Base-by-base conservation (phyloP, 1,140 invertebrate species). In the Brachionus rubens region DNA sequence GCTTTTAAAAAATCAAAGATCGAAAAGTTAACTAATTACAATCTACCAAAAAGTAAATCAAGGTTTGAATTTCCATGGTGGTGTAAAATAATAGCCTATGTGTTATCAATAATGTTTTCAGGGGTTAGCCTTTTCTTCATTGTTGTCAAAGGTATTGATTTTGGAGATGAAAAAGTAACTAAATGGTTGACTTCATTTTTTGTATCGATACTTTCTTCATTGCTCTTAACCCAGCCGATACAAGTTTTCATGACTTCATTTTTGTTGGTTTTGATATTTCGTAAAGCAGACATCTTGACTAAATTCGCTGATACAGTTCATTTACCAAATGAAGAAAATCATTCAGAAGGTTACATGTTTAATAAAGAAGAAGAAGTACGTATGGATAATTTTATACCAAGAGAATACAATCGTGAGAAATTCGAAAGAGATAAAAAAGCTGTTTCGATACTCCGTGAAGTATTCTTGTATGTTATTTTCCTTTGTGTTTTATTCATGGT, bases 101-200 rank as follows among this genome's bases (percentile, higher is more conserved):
- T 85, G 6, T 47, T 88, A 7, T 81, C 86, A 10, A 79, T 85
- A 68, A n/a, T 83, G 4, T 80, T 82, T 0, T 86, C 86, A 21
- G 65, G 81, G 14, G 81, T 83, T 0, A 84, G 85, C 0, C 80
- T 85, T 0, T 84, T 86, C 76, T 87, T 88, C 80, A 83, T 88
- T 10, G 87, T 85, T 79, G 85, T 86, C 30, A 87, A 87, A 78
- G 87, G 86, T 24, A 85, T 88, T 56, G 81, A 80, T 76, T 88
- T 88, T 80, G 85, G 86, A 36, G 86, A 88, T 75, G 82, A 85
- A 16, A 88, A 87, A 76, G 86, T 85, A 36, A 83, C 83, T 59
- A 86, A 88, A 79, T 88, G 87, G 87, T 83, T 88, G 5, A 86
- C 86, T 1, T 86, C 87, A 1, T 82, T 88, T 77, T 62, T 88